Conservation (phyloP, 2,888 invertebrate species). For the Trichacis sp. region DNA sequence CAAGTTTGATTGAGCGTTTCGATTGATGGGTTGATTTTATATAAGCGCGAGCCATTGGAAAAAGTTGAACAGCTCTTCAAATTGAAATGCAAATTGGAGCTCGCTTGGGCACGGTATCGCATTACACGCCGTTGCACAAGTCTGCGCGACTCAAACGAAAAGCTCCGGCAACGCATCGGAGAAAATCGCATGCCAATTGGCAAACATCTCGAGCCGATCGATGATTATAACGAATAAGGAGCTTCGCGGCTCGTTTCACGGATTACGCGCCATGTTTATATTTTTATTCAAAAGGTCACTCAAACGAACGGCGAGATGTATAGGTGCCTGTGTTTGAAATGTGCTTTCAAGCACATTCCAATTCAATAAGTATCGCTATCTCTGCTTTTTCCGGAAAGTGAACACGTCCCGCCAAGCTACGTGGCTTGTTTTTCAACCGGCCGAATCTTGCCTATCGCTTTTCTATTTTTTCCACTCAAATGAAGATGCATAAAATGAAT, state of each 20-base stretch:
- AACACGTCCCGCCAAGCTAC: slow-evolving; percentile 28
- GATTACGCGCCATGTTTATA: too few relatives aligned
- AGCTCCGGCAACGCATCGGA: slow-evolving; percentile 22
- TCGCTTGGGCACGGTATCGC: slow-evolving; percentile 41
- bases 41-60: slow-evolving; percentile 38
- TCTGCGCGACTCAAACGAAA: slow-evolving; percentile 37
- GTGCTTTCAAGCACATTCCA: slow-evolving; percentile 21
- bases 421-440: slow-evolving; percentile 22
- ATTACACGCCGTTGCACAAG: slow-evolving; percentile 44
- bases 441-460: slow-evolving; percentile 18
- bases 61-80: slow-evolving; percentile 41
- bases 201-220: slow-evolving; percentile 31
- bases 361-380: slow-evolving; percentile 34
- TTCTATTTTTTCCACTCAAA: background rate
- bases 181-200: slow-evolving; percentile 14
- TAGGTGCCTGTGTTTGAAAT: slow-evolving; percentile 22
- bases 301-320: slow-evolving; percentile 11
- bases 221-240: slow-evolving; percentile 33
- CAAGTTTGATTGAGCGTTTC: slow-evolving; percentile 38
- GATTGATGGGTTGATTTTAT: slow-evolving; percentile 35
- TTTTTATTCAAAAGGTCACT: slow-evolving; percentile 15
- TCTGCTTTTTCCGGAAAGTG: slow-evolving; percentile 27
- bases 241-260: slow-evolving; percentile 29
- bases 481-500: background rate
- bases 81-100: slow-evolving; percentile 55